phyloP scores from a whole-genome alignment of 1,140 invertebrate species.

The Drosophila pectinifera region DNA sequence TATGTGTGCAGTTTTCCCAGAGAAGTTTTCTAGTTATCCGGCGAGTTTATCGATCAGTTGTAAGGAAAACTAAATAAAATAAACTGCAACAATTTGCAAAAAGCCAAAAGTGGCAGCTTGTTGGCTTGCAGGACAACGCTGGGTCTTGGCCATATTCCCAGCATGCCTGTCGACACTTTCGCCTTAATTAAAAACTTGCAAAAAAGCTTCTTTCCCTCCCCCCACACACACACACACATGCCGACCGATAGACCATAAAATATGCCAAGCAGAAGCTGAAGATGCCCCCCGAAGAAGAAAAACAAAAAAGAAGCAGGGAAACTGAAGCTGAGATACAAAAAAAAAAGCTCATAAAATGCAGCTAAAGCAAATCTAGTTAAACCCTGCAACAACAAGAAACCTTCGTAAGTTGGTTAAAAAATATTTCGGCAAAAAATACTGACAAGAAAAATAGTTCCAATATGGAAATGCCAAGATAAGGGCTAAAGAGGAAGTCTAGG shows the following conservation, averaged over 20 bases:
- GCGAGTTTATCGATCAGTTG: conserved; percentile 72
- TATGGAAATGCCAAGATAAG: conserved; percentile 18
- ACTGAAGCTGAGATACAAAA: conserved; percentile 13
- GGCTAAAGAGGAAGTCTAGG: neutral
- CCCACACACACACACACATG: conserved; percentile 17
- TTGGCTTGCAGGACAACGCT: conserved; percentile 36
- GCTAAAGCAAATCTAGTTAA: conserved; percentile 67
- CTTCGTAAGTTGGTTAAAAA: neutral
- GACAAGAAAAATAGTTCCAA: conserved; percentile 24
- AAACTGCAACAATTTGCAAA: conserved; percentile 75
- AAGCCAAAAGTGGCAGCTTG: conserved; percentile 37
- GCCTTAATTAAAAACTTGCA: conserved; percentile 81
- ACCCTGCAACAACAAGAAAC: neutral
- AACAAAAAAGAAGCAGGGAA: conserved; percentile 13
- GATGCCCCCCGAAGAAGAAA: conserved; percentile 28
- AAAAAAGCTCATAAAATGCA: conserved; percentile 64
- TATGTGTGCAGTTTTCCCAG: conserved; percentile 9
- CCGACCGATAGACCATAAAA: conserved; percentile 57
- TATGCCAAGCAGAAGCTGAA: conserved; percentile 59
- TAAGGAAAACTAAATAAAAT: conserved; percentile 41
- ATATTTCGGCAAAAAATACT: conserved; percentile 10
- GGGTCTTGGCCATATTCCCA: conserved; percentile 36
- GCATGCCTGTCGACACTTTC: conserved; percentile 76
- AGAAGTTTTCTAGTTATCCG: conserved; percentile 76
- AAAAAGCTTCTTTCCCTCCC: conserved; percentile 39